Base-by-base conservation (phyloP, 2,888 invertebrate species). In the Tryphoninae sp. region DNA sequence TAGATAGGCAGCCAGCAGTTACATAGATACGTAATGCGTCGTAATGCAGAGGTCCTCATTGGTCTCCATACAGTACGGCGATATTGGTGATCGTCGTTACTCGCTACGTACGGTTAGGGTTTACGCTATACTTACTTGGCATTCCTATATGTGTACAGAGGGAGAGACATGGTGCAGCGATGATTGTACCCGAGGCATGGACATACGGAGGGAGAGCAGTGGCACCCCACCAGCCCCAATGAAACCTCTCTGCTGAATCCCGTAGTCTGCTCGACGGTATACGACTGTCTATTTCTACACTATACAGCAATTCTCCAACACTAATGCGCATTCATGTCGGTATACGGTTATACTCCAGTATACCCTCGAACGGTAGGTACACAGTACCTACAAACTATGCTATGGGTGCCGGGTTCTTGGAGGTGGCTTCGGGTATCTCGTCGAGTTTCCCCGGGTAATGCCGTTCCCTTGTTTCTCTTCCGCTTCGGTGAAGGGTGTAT, bases 381-480 rank as follows among this genome's bases (percentile, higher is more conserved):
- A 79, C 81, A 83, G 84, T 77, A 77, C 82, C 75, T 82, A 79
- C 42, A 19, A n/a, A 23, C 69, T 8, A 58, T 45, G 19, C 55
- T 45, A 59, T 71, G 42, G 69, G 42, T 13, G n/a, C 85, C 84
- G 82, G 85, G 85, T 86, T 84, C 87, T 85, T 86, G 85, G 83
- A 87, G 84, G 81, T 86, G 82, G 84, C 85, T 86, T 86, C 84
- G 86, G 86, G 85, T 87, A 85, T 86, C 85, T 86, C 85, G 84
- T 81, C 82, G 86, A 86, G 86, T 86, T 88, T 87, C 76, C 86
- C 86, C 86, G 82, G 87, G 86, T 91, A 91, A 91, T 91, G 91
- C 89, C 88, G 85, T 90, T 91, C 90, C 88, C 90, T 89, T 90
- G 91, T 91, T 91, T 90, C 91, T 89, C 89, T 90, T 91, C 89